Evolutionary conservation across 2,888 invertebrate species (phyloP).

Genomic region (Watsonalla cultraria): DNA sequence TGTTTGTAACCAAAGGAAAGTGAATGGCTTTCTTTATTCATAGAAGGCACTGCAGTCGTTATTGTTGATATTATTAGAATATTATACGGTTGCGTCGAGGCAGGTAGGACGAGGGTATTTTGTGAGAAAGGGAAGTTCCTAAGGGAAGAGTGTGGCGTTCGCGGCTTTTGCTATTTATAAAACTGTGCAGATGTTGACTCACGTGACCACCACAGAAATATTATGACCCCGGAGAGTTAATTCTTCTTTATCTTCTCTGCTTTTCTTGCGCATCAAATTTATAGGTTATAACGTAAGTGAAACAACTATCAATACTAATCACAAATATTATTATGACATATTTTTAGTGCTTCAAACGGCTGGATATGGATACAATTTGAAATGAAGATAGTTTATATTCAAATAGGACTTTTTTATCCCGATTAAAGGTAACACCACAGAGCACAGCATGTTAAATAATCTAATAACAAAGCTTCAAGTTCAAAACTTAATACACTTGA

Average conservation of each 20-base stretch:
- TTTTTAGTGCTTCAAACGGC: too few species aligned
- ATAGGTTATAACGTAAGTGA: too few species aligned
- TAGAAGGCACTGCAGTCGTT: slow-evolving; percentile 17
- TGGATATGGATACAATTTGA: too few species aligned
- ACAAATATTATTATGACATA: too few species aligned
- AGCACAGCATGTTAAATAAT: too few species aligned
- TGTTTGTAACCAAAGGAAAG: slow-evolving; percentile 5
- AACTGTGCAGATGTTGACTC: slow-evolving; percentile 28
- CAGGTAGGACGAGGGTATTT: slow-evolving; percentile 26
- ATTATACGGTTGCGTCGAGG: slow-evolving; percentile 24
- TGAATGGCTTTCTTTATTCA: neutral
- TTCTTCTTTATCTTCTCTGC: neutral
- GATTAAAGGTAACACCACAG: too few species aligned
- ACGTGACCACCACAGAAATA: slow-evolving; percentile 9
- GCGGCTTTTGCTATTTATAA: slow-evolving; percentile 26
- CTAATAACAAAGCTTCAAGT: too few species aligned
- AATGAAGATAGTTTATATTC: too few species aligned
- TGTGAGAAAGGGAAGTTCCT: slow-evolving; percentile 41
- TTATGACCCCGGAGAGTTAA: neutral
- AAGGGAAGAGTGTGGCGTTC: slow-evolving; percentile 22
- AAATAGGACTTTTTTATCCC: too few species aligned
- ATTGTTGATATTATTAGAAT: slow-evolving; percentile 29
- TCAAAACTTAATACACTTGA: too few species aligned
- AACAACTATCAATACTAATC: too few species aligned
- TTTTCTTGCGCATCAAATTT: too few species aligned